Conservation (phyloP, 23 tunicate species). For the Diplosoma virens region DNA sequence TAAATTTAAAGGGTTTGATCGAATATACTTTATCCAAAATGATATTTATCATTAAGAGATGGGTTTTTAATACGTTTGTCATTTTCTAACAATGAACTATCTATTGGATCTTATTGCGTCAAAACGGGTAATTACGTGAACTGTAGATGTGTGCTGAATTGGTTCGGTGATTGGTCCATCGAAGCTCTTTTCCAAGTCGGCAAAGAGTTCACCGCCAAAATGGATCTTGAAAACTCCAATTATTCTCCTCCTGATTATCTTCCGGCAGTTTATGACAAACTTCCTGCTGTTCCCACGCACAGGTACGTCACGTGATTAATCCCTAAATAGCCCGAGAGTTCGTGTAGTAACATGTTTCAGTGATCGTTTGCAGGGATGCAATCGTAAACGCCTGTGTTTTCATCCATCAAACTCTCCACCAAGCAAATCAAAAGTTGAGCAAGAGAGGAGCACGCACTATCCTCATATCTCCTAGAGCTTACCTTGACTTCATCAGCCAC, state of each 20-base stretch:
- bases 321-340: not conserved
- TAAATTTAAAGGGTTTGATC: too few species aligned
- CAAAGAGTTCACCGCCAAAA: constrained; percentile 85
- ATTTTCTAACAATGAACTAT: too few species aligned
- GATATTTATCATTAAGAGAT: too few species aligned
- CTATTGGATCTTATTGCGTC: too few species aligned
- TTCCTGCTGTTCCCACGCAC: constrained; percentile 68
- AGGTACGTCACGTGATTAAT: constrained; percentile 54
- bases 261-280: constrained; percentile 65
- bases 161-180: constrained; percentile 99
- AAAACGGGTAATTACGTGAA: not conserved
- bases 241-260: constrained; percentile 74
- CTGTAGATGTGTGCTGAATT: constrained; percentile 91
- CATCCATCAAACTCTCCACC: constrained; percentile 94
- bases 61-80: too few species aligned
- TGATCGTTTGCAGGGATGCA: constrained; percentile 59
- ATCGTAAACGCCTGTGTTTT: constrained; percentile 95
- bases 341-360: not conserved
- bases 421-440: constrained; percentile 72
- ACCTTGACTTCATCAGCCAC: constrained; percentile 90
- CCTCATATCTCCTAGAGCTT: constrained; percentile 85
- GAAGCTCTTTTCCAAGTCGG: constrained; percentile 98
- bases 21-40: too few species aligned
- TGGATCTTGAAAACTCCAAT: constrained; percentile 86
- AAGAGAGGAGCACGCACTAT: constrained; percentile 85